A percentile compares a stretch with the other conserved stretches of the same genome.
phyloP scores from a whole-genome alignment of 2,888 invertebrate genomes.

The Belgica antarctica region DNA sequence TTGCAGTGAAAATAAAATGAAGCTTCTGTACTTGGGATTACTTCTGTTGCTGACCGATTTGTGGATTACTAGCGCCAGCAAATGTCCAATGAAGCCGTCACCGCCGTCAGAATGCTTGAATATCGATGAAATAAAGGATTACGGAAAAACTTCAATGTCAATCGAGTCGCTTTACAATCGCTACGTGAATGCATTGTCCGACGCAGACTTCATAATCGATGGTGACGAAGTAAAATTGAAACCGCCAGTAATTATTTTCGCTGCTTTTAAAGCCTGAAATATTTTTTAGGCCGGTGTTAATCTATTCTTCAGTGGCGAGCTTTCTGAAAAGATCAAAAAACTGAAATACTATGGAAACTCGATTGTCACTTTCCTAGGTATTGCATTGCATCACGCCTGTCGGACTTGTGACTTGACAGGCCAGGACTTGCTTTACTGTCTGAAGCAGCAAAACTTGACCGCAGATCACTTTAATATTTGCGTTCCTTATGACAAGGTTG shows the following conservation, averaged over 20 bases:
- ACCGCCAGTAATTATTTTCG: too few relatives aligned
- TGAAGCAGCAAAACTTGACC: neutral
- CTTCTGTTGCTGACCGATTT: neutral
- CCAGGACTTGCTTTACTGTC: constrained; percentile 1
- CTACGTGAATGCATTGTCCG: neutral
- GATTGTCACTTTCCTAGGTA: constrained; percentile 8
- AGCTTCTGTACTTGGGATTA: neutral
- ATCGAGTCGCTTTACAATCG: neutral
- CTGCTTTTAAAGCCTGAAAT: too few relatives aligned
- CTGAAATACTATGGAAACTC: constrained; percentile 16
- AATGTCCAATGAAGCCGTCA: neutral
- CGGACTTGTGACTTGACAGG: neutral
- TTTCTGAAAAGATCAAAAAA: neutral
- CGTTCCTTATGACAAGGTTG: neutral
- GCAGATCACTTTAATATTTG: constrained; percentile 28
- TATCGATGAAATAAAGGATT: neutral
- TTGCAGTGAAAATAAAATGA: neutral
- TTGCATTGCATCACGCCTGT: constrained; percentile 12
- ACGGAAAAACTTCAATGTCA: neutral
- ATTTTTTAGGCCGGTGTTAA: neutral
- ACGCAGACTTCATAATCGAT: neutral
- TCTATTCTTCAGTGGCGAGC: constrained; percentile 1
- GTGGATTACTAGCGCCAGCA: neutral
- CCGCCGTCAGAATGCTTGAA: neutral
- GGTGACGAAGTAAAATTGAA: neutral